Evolutionary conservation across 2,113 vertebrate genomes (phyloP).

Genomic region (Anolis carolinensis): DNA sequence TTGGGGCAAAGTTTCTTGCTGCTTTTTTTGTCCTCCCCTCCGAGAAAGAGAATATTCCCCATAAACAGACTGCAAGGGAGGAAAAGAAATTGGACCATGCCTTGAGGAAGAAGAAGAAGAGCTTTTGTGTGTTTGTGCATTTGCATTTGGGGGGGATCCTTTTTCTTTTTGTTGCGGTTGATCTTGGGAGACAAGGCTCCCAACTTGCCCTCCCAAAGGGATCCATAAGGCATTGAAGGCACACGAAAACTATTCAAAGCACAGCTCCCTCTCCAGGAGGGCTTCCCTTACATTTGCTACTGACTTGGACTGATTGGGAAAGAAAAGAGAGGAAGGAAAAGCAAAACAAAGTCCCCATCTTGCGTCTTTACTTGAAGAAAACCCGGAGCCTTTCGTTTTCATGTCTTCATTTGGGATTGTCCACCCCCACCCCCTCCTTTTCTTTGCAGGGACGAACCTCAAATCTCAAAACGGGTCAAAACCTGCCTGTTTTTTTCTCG

Average conservation of each 20-base stretch:
- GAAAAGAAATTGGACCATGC: slow-evolving; percentile 29
- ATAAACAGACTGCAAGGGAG: slow-evolving; percentile 34
- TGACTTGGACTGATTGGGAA: slow-evolving; percentile 43
- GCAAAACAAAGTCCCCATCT: slow-evolving; percentile 9
- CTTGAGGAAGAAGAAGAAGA: slow-evolving; percentile 22
- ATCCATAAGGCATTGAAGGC: neutral
- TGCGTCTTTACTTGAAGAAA: slow-evolving; percentile 67
- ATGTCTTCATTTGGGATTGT: neutral
- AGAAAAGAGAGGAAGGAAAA: neutral
- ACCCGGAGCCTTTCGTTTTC: slow-evolving; percentile 17
- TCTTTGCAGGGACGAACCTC: too few relatives aligned
- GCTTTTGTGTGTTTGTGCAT: neutral
- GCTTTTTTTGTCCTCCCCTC: neutral
- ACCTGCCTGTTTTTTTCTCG: slow-evolving; percentile 63
- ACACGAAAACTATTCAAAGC: slow-evolving; percentile 31
- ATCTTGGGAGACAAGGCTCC: slow-evolving; percentile 28
- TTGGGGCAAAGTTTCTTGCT: slow-evolving; percentile 10
- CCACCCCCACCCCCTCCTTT: neutral
- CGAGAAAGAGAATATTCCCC: slow-evolving; percentile 8
- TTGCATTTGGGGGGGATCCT: neutral
- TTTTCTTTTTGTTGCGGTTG: neutral
- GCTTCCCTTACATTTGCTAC: slow-evolving; percentile 58
- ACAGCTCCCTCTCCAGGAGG: slow-evolving; percentile 47
- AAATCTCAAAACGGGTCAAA: slow-evolving; percentile 40
- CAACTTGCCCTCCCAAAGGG: too few relatives aligned